phyloP scores from a whole-genome alignment of 23 tunicate species.

The Styela plicata region DNA sequence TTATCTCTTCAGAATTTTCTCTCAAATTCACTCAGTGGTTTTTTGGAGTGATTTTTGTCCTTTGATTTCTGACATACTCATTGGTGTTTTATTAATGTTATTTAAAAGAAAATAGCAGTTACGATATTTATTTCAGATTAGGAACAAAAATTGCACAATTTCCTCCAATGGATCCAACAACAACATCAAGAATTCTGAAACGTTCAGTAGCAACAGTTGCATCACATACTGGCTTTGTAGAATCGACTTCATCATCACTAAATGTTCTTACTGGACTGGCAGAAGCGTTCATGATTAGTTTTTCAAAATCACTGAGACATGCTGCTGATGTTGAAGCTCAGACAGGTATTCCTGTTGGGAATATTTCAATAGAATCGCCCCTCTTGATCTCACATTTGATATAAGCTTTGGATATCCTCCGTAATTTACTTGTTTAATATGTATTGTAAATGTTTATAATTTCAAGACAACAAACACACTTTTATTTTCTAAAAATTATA shows the following conservation, averaged over 20 bases:
- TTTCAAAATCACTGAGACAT: constrained; percentile 20
- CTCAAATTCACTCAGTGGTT: too few relatives aligned
- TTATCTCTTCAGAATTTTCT: too few relatives aligned
- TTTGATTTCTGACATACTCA: too few relatives aligned
- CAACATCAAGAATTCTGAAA: constrained; percentile 1
- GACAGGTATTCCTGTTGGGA: constrained; percentile 27
- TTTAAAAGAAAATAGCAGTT: too few relatives aligned
- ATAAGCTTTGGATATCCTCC: too few relatives aligned
- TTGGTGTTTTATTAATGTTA: too few relatives aligned
- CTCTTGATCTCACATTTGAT: too few relatives aligned
- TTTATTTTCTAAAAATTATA: too few relatives aligned
- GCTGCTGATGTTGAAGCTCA: constrained; percentile 31
- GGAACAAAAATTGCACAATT: neutral
- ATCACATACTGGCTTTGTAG: constrained; percentile 26
- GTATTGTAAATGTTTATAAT: too few relatives aligned
- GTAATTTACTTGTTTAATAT: neutral
- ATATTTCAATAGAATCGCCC: neutral
- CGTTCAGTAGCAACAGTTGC: constrained; percentile 30
- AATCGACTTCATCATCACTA: constrained; percentile 20
- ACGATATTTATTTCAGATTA: neutral
- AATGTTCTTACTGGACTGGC: constrained; percentile 33
- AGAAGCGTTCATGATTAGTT: constrained; percentile 6
- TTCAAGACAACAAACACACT: too few relatives aligned
- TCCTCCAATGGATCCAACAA: neutral
- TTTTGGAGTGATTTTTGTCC: too few relatives aligned